phyloP scores from a whole-genome alignment of 2,888 invertebrate species.

The Agriotes lineatus region DNA sequence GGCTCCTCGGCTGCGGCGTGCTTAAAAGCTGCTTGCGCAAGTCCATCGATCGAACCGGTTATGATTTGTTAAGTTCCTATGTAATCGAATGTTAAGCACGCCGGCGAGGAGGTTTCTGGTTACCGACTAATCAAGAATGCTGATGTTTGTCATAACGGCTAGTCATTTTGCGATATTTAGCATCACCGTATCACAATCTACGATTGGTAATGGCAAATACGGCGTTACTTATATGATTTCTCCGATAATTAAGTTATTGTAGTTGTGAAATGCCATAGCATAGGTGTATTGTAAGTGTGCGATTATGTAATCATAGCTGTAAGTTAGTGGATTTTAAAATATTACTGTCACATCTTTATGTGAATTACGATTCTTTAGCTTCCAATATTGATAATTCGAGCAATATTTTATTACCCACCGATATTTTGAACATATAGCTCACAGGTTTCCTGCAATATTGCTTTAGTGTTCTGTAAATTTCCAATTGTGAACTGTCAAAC shows the following conservation, averaged over 20 bases:
- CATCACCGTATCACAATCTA: conserved; percentile 28
- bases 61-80: conserved; percentile 33
- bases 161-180: conserved; percentile 33
- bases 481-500: background rate
- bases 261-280: conserved; percentile 64
- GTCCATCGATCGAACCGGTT: background rate
- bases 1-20: background rate
- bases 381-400: conserved; percentile 39
- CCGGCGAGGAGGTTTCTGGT: conserved; percentile 26
- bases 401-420: conserved; percentile 42
- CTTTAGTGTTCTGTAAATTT: conserved; percentile 30
- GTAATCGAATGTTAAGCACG: conserved; percentile 13
- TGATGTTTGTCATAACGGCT: conserved; percentile 27
- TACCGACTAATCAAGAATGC: conserved; percentile 31
- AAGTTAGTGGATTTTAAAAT: conserved; percentile 43
- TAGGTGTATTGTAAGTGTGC: conserved; percentile 62
- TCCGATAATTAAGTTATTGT: conserved; percentile 54
- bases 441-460: conserved; percentile 23
- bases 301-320: conserved; percentile 43
- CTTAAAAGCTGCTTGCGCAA: background rate
- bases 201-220: conserved; percentile 28
- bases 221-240: conserved; percentile 15
- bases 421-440: conserved; percentile 18
- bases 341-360: conserved; percentile 29
- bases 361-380: conserved; percentile 42